Percentiles rank a stretch among this genome's conserved stretches.
Evolutionary conservation across 2,888 invertebrate genomes (phyloP).

Genomic region (Thecophora atra): DNA sequence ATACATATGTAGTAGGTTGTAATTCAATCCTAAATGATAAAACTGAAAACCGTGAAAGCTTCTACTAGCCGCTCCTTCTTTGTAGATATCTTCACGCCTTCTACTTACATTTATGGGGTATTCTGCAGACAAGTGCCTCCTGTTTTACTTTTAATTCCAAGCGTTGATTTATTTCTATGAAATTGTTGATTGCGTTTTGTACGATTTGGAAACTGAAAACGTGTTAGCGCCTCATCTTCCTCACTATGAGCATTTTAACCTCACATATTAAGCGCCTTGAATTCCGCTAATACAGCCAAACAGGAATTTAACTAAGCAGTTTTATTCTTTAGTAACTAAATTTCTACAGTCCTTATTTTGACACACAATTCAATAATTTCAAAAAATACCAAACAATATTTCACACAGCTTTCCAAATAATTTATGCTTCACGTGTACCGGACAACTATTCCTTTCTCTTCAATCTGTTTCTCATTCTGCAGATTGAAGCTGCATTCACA

Average conservation of each 20-base stretch:
- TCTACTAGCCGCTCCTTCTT: no score
- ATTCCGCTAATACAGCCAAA: slow-evolving; percentile 25
- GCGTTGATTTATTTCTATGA: slow-evolving; percentile 23
- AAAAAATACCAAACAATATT: slow-evolving; percentile 27
- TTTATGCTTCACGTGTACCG: slow-evolving; percentile 19
- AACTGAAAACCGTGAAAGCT: no score
- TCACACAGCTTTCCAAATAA: slow-evolving; percentile 23
- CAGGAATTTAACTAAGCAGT: slow-evolving; percentile 17
- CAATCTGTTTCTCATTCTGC: neutral
- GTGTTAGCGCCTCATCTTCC: slow-evolving; percentile 44
- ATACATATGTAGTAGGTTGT: no score
- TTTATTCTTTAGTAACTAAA: slow-evolving; percentile 21
- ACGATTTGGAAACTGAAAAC: slow-evolving; percentile 38
- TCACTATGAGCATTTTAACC: slow-evolving; percentile 55
- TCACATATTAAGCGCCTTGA: slow-evolving; percentile 60
- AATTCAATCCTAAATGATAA: no score
- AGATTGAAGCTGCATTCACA: no score
- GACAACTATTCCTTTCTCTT: neutral
- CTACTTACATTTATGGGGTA: slow-evolving; percentile 40
- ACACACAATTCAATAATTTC: neutral
- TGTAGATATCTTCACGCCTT: neutral
- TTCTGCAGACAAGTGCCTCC: slow-evolving; percentile 22
- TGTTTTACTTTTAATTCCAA: slow-evolving; percentile 30
- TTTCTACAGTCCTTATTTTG: slow-evolving; percentile 17
- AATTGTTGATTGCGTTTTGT: slow-evolving; percentile 12